Conservation (phyloP, 2,888 invertebrate genomes). For the Cephus rjabovi region DNA sequence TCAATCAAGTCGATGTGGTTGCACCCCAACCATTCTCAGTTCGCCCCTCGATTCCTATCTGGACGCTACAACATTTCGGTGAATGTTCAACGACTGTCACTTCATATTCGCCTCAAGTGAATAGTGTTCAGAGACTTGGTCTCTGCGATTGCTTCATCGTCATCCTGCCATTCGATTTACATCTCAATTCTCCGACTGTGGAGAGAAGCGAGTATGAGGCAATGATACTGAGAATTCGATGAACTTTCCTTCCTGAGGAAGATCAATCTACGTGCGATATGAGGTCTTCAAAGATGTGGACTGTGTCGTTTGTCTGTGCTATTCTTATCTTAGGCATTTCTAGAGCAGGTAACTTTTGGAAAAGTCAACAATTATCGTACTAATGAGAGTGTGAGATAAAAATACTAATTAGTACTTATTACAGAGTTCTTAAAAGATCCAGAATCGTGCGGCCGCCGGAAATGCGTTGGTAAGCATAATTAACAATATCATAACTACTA, state of each 20-base stretch:
- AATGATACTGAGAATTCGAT: background rate
- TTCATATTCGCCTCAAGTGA: background rate
- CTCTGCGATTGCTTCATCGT: background rate
- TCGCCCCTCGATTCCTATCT: conserved; percentile 24
- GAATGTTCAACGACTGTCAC: background rate
- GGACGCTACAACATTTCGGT: background rate
- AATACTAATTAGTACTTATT: conserved; percentile 19
- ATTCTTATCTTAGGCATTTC: background rate
- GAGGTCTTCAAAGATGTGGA: background rate
- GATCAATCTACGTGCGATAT: background rate
- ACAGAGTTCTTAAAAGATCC: conserved; percentile 53
- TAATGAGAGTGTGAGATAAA: background rate
- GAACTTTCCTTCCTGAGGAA: background rate
- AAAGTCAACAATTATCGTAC: background rate
- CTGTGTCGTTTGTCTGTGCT: background rate
- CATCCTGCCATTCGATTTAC: no score
- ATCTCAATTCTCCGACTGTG: background rate
- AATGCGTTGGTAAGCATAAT: conserved; percentile 53
- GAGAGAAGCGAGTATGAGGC: background rate
- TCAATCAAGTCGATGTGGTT: conserved; percentile 41
- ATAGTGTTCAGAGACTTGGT: background rate
- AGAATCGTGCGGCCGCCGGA: conserved; percentile 53
- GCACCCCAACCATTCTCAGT: conserved; percentile 34
- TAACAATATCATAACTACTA: background rate
- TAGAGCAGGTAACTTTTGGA: background rate